These are phyloP conservation scores for Cheilosia urbana DNA, from an alignment of 2,888 invertebrate genomes.

Conservation along the genomic window DNA sequence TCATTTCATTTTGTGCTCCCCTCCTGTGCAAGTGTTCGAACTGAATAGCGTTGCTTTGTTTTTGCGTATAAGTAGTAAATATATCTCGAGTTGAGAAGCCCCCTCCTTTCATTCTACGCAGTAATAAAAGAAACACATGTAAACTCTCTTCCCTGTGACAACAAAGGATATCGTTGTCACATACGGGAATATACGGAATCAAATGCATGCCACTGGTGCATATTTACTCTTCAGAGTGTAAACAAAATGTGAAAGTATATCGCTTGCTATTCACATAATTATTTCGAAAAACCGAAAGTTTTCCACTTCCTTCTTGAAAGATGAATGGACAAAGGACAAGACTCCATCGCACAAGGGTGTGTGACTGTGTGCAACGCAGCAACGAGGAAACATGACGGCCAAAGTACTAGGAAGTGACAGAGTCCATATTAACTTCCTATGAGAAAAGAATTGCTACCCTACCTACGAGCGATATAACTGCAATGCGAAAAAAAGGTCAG, in stretches of 20 bases:
- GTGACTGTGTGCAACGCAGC: background rate
- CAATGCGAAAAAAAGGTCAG: conserved; percentile 66
- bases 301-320: conserved; percentile 25
- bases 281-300: conserved; percentile 58
- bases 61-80: conserved; percentile 17
- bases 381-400: conserved; percentile 6
- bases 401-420: conserved; percentile 50
- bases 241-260: conserved; percentile 13
- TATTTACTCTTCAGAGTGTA: conserved; percentile 43
- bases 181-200: background rate
- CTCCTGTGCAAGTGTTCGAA: conserved; percentile 1
- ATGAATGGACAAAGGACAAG: conserved; percentile 44
- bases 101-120: conserved; percentile 30
- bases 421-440: conserved; percentile 53
- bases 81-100: conserved; percentile 1
- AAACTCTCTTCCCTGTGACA: conserved; percentile 20
- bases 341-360: background rate
- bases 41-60: conserved; percentile 9
- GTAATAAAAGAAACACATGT: conserved; percentile 6
- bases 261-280: conserved; percentile 39
- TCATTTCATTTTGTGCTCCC: background rate
- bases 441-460: conserved; percentile 16
- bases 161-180: conserved; percentile 34
- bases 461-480: conserved; percentile 23
- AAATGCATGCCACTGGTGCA: conserved; percentile 49